Percentiles rank a stretch among this genome's conserved stretches.
phyloP scores from a whole-genome alignment of 2,113 vertebrate genomes.

The Seriola rivoliana region DNA sequence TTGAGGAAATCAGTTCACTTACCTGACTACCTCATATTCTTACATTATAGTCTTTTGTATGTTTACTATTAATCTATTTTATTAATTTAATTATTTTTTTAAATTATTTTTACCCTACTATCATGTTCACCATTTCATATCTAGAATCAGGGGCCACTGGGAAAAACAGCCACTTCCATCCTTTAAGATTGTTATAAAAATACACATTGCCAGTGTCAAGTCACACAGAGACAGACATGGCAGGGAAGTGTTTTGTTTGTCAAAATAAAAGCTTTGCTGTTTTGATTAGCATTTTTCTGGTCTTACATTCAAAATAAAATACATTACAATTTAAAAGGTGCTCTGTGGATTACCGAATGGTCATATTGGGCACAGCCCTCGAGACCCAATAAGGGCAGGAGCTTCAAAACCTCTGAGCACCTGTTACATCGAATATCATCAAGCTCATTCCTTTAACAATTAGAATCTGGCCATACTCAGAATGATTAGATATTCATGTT shows the following conservation, averaged over 20 bases:
- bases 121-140: not conserved
- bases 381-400: no score
- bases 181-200: not conserved
- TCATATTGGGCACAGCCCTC: no score
- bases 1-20: not conserved
- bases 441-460: no score
- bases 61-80: not conserved
- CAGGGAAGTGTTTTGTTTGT: not conserved
- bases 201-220: not conserved
- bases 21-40: not conserved
- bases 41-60: no score
- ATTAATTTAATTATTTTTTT: not conserved
- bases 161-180: not conserved
- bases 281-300: not conserved
- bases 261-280: constrained; percentile 5
- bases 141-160: not conserved
- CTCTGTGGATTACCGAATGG: no score
- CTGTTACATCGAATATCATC: no score
- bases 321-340: no score
- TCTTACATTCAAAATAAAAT: no score
- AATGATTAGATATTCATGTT: no score
- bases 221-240: not conserved
- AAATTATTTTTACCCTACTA: not conserved
- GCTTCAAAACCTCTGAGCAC: no score
- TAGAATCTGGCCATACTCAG: not conserved